These are phyloP conservation scores for Eurosta solidaginis DNA, from an alignment of 1,140 invertebrate species.

Conservation along the genomic window DNA sequence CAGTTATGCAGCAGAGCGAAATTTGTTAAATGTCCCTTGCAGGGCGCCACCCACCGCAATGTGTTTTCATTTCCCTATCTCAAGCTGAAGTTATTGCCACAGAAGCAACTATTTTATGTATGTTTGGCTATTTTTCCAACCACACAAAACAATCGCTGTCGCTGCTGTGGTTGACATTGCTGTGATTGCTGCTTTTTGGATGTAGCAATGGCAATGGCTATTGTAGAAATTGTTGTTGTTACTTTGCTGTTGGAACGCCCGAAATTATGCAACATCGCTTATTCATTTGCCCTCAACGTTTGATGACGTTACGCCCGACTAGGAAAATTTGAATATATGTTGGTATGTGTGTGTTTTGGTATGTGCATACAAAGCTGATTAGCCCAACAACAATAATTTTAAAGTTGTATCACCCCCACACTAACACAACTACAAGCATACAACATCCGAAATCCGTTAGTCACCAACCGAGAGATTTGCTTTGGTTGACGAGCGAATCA, in stretches of 20 bases:
- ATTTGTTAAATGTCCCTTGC: conserved; percentile 7
- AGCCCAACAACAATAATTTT: conserved; percentile 1
- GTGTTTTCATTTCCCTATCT: neutral
- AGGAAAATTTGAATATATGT: neutral
- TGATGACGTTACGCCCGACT: neutral
- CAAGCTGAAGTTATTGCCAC: neutral
- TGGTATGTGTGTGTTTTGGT: neutral
- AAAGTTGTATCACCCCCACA: neutral
- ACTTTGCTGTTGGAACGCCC: neutral
- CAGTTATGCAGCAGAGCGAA: neutral
- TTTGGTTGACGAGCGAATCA: conserved; percentile 4
- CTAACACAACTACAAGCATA: neutral
- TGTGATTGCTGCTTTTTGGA: neutral
- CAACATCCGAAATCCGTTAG: neutral
- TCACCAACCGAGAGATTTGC: neutral
- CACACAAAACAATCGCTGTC: neutral
- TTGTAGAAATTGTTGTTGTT: neutral
- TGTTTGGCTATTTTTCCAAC: neutral
- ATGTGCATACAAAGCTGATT: neutral
- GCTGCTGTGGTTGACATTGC: neutral
- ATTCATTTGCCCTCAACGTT: neutral
- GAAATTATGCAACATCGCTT: conserved; percentile 11
- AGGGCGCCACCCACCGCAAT: neutral
- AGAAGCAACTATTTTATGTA: neutral
- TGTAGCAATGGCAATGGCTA: neutral